Evolutionary conservation across 2,888 invertebrate genomes (phyloP).

Genomic region (Bruchidius siliquastri): DNA sequence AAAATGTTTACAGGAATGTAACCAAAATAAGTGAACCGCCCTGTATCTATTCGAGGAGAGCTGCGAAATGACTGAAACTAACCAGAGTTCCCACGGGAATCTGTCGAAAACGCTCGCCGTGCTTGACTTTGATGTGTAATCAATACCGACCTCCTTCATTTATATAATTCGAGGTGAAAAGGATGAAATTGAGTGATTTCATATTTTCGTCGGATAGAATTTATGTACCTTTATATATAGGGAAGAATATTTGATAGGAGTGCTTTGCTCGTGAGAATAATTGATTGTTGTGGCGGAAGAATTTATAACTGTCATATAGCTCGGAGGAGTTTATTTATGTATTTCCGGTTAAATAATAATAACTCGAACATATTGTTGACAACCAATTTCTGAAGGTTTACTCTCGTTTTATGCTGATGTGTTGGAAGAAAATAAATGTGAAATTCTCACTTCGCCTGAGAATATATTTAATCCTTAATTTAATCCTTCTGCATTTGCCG

Average conservation of each 20-base stretch:
- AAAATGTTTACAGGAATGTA: too few species aligned
- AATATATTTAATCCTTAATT: too few species aligned
- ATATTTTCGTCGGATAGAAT: neutral
- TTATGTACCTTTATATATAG: neutral
- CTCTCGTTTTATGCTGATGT: too few species aligned
- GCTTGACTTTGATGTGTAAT: neutral
- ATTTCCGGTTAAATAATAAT: too few species aligned
- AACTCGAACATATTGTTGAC: too few species aligned
- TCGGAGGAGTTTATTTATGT: too few species aligned
- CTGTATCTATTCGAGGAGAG: neutral
- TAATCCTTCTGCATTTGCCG: too few species aligned
- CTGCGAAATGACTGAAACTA: neutral
- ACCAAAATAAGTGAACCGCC: too few species aligned
- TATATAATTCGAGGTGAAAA: neutral
- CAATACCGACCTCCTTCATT: neutral
- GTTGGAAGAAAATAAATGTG: too few species aligned
- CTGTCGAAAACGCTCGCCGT: neutral
- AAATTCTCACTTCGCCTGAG: too few species aligned
- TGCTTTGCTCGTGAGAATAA: neutral
- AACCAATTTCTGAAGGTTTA: too few species aligned
- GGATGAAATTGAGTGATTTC: neutral
- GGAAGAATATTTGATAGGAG: neutral
- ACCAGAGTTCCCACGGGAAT: neutral
- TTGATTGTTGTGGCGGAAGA: neutral
- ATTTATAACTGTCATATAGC: neutral